Percentiles rank a stretch among this genome's conserved stretches.
Evolutionary conservation across 2,888 invertebrate species (phyloP).

Genomic region (Pristionchus fissidentatus): DNA sequence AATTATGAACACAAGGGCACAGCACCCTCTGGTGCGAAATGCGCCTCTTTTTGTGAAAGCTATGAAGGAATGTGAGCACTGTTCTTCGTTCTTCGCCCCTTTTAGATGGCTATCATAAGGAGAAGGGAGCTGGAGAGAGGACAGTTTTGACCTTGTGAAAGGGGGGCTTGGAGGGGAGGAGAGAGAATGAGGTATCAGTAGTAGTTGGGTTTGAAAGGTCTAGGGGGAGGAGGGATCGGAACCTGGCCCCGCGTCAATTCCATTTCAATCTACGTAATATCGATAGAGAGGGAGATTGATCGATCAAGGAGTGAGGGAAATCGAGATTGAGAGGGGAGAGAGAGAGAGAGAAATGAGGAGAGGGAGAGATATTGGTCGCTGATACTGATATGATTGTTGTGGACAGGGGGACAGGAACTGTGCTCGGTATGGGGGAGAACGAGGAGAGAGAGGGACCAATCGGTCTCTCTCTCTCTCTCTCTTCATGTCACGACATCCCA

Average conservation of each 20-base stretch:
- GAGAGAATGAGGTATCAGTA: slow-evolving; percentile 27
- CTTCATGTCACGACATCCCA: slow-evolving; percentile 37
- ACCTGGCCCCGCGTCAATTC: not conserved
- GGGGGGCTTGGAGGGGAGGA: not conserved
- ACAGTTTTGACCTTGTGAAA: slow-evolving; percentile 25
- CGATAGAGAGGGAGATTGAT: not conserved
- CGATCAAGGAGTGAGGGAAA: not conserved
- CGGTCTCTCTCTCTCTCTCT: not conserved
- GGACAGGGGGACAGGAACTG: slow-evolving; percentile 1
- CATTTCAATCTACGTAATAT: slow-evolving; percentile 31
- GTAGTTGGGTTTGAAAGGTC: slow-evolving; percentile 11
- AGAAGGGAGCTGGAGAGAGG: not conserved
- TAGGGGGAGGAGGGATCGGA: not conserved
- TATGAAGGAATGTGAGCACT: not conserved
- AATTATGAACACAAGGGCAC: slow-evolving; percentile 26
- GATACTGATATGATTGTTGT: slow-evolving; percentile 34
- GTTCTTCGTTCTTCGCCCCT: no score
- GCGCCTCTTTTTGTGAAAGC: slow-evolving; percentile 36
- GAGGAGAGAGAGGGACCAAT: not conserved
- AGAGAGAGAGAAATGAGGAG: not conserved
- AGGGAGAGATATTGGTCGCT: not conserved
- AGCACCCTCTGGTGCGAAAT: no score
- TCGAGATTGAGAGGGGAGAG: not conserved
- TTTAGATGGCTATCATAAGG: slow-evolving; percentile 31
- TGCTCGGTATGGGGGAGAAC: not conserved